These are phyloP conservation scores for Ganaspis sp. DNA, from an alignment of 1,140 invertebrate genomes.

Conservation along the genomic window DNA sequence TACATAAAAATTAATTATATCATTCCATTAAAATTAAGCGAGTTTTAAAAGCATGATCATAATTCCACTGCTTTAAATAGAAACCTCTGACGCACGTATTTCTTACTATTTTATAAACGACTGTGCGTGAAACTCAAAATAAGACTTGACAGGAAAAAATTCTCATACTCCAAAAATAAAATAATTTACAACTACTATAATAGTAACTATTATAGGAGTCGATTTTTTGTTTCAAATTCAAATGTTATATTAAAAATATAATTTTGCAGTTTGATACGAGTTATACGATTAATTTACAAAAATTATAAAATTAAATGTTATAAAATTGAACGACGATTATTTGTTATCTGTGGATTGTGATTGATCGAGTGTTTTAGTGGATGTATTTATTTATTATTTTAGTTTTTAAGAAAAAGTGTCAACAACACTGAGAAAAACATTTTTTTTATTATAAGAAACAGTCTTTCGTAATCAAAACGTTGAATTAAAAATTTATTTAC, in stretches of 20 bases:
- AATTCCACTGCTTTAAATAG: not conserved
- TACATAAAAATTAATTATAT: not conserved
- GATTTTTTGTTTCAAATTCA: slow-evolving; percentile 7
- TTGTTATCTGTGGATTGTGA: not conserved
- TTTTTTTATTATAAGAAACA: no score
- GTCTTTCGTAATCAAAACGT: no score
- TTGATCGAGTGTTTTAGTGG: not conserved
- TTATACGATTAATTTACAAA: not conserved
- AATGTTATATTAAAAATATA: not conserved
- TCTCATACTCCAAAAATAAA: not conserved
- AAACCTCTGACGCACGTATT: slow-evolving; percentile 21
- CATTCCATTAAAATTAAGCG: not conserved
- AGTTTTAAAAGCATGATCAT: not conserved
- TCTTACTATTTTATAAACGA: slow-evolving; percentile 25
- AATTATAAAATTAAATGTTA: slow-evolving; percentile 21
- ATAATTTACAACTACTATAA: slow-evolving; percentile 29
- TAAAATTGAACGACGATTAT: slow-evolving; percentile 5
- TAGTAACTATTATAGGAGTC: slow-evolving; percentile 34
- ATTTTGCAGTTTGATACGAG: not conserved
- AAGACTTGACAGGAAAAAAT: slow-evolving; percentile 6
- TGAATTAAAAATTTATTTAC: no score
- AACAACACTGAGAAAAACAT: no score
- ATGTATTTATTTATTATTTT: slow-evolving; percentile 20
- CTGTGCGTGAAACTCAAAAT: slow-evolving; percentile 2
- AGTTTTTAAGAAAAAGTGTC: not conserved